Evolutionary conservation across 2,888 invertebrate species (phyloP).

Genomic region (Lasioglossum morio): DNA sequence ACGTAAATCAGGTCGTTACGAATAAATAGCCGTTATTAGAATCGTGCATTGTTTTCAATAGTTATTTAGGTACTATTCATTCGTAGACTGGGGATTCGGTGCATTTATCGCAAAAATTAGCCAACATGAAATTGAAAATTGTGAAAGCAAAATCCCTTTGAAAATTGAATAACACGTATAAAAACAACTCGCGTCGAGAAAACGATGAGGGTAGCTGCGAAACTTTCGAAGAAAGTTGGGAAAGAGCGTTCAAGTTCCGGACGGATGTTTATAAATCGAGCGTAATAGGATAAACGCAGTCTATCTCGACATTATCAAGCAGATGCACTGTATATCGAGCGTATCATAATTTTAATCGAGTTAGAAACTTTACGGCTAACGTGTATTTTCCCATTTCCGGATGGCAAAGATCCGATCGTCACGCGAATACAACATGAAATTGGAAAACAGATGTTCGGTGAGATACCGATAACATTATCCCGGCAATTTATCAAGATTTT

Average conservation of each 20-base stretch:
- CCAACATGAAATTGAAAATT: not conserved
- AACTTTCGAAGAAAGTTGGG: not conserved
- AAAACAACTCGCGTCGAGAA: not conserved
- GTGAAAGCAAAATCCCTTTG: not conserved
- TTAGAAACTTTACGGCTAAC: not conserved
- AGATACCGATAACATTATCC: not conserved
- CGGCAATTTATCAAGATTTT: not conserved
- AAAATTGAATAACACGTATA: not conserved
- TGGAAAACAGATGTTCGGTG: not conserved
- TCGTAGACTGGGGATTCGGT: too few species aligned
- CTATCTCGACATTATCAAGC: not conserved
- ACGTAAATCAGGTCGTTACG: not conserved
- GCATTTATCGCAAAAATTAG: too few species aligned
- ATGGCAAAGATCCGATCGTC: not conserved
- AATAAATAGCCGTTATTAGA: not conserved
- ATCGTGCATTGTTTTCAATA: too few species aligned
- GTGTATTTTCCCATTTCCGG: not conserved
- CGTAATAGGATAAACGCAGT: not conserved
- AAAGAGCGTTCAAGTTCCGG: not conserved
- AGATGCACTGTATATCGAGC: not conserved
- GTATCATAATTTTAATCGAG: conserved; percentile 1
- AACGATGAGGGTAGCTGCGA: not conserved
- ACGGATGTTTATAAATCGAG: not conserved
- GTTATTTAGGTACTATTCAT: too few species aligned
- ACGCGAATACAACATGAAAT: not conserved